Evolutionary conservation across 2,888 invertebrate genomes (phyloP).

Genomic region (Pristionchus arcanus): DNA sequence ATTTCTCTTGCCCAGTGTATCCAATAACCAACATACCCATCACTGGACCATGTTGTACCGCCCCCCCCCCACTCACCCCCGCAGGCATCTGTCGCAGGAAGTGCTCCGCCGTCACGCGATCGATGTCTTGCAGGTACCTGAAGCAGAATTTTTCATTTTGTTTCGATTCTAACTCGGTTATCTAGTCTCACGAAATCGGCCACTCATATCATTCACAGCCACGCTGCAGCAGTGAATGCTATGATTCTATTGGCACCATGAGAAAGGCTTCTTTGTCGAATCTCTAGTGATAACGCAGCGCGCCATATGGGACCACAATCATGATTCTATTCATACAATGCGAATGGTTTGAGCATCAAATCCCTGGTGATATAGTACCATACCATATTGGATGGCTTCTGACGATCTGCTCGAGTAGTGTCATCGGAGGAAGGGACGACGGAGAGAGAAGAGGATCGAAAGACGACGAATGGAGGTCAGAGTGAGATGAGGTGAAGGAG

Average conservation of each 20-base stretch:
- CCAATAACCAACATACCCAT: too few relatives aligned
- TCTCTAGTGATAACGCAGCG: too few relatives aligned
- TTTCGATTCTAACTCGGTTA: neutral
- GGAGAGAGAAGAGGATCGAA: constrained; percentile 16
- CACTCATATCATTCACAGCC: too few relatives aligned
- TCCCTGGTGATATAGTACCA: neutral
- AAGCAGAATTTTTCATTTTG: too few relatives aligned
- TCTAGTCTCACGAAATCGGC: neutral
- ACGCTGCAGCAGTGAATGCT: too few relatives aligned
- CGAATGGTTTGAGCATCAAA: too few relatives aligned
- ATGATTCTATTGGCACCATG: too few relatives aligned
- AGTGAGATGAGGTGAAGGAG: constrained; percentile 27
- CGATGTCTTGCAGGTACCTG: constrained; percentile 53
- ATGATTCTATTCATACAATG: too few relatives aligned
- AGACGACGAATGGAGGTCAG: neutral
- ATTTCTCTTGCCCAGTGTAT: too few relatives aligned
- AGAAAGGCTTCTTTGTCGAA: too few relatives aligned
- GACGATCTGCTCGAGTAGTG: constrained; percentile 87
- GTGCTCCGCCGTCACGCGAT: constrained; percentile 38
- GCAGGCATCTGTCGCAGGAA: constrained; percentile 26
- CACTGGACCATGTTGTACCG: neutral
- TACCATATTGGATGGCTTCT: constrained; percentile 94
- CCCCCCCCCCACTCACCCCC: constrained; percentile 14
- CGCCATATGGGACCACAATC: too few relatives aligned
- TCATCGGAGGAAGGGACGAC: constrained; percentile 56